Evolutionary conservation across 2,113 vertebrate species (phyloP), one percentile per base, ranked within the genome.

Genomic region (Lota lota): DNA sequence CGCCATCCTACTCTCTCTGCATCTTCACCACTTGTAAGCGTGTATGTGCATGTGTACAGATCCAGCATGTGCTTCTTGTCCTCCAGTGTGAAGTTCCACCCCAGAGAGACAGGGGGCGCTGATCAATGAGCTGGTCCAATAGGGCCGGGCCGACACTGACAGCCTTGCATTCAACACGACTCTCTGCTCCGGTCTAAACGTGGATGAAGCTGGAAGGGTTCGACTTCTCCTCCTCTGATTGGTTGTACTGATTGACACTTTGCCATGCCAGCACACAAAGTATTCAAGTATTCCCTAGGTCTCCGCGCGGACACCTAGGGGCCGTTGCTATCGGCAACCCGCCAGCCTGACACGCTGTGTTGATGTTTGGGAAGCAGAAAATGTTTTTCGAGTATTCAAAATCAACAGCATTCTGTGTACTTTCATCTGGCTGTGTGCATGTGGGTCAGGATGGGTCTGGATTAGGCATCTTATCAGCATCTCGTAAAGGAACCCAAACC

Each of bases 321-420:
- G n/a, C n/a, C n/a, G n/a, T 51, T 78, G 66, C 77, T 67, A 67
- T 71, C 63, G 59, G 59, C 56, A 63, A 58, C 53, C 62, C 64
- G 21, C 33, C 63, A 78, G 63, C 72, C 73, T 68, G 60, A 77
- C 75, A 57, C 15, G 73, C 61, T 0, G 53, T 75, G 76, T 73
- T 80, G 72, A 82, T 82, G 69, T 82, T 76, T 82, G 76, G 66
- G 60, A 16, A 74, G 67, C 68, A 66, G 77, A 24, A 85, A 81
- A 86, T 73, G 67, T 77, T n/a, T n/a, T n/a, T n/a, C n/a, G n/a
- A n/a, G n/a, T n/a, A n/a, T n/a, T n/a, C n/a, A 16, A 54, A 54
- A 17, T 12, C 4, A 54, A 4, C 18, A 18, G 53, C 53, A 54
- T 17, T 17, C 18, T 7, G 36, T 40, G 36, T 54, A 14, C 53